A percentile compares a stretch with the other conserved stretches of the same genome.
phyloP scores from a whole-genome alignment of 2,113 vertebrate species.

The Athene noctua region DNA sequence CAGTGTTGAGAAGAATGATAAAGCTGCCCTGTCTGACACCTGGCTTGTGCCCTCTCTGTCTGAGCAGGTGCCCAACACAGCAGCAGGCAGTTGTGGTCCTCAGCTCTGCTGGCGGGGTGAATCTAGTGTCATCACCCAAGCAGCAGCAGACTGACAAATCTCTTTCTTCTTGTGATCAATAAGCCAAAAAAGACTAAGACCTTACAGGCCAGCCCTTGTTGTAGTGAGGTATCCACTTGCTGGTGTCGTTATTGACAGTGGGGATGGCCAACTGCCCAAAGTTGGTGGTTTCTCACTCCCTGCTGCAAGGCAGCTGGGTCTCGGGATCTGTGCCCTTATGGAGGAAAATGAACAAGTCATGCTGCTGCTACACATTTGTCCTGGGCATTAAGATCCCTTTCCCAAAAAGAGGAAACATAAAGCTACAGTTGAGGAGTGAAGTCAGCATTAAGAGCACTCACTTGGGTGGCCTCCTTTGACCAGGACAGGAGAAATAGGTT shows the following conservation, averaged over 20 bases:
- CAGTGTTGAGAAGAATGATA: neutral
- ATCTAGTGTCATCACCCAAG: neutral
- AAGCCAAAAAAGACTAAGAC: neutral
- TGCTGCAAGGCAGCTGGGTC: neutral
- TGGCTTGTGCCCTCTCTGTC: neutral
- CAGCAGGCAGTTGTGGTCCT: neutral
- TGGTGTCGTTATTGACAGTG: neutral
- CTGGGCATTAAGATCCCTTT: neutral
- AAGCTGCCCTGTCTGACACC: neutral
- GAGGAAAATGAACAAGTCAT: neutral
- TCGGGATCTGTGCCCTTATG: rapidly evolving
- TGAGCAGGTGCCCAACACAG: rapidly evolving
- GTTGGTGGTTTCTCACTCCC: neutral
- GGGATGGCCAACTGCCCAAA: neutral
- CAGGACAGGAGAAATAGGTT: neutral
- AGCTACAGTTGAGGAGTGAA: neutral
- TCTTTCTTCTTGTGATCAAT: neutral
- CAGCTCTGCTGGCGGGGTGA: rapidly evolving
- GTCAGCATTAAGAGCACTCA: neutral
- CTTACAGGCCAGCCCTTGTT: neutral
- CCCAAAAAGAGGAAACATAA: neutral
- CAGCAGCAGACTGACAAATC: neutral
- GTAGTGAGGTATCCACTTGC: rapidly evolving
- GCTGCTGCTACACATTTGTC: neutral
- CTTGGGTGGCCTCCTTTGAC: neutral